Evolutionary conservation across 2,113 vertebrate genomes (phyloP).

Genomic region (Chionodraco myersi): DNA sequence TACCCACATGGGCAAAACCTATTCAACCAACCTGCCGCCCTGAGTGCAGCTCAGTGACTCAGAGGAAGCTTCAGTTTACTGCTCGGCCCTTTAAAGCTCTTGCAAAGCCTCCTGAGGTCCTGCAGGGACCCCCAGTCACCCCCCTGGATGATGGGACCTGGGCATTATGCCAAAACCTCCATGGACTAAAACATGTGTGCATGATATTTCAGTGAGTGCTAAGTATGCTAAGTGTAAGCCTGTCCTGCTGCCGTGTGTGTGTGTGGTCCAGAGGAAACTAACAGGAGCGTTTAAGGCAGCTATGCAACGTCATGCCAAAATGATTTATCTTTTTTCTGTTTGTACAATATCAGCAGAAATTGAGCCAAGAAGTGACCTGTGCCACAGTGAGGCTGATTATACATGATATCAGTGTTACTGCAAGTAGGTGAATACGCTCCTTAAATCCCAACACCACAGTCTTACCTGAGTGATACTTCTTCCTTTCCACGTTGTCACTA

Average conservation of each 20-base stretch:
- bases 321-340: not conserved
- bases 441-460: conserved; percentile 46
- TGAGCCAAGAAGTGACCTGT: conserved; percentile 19
- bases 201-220: not conserved
- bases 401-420: conserved; percentile 51
- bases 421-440: conserved; percentile 1
- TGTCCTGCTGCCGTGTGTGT: not conserved
- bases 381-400: not conserved
- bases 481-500: conserved; percentile 24
- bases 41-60: not conserved
- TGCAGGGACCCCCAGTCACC: conserved; percentile 15
- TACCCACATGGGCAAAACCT: not conserved
- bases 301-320: conserved; percentile 68
- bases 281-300: conserved; percentile 56
- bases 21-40: not conserved
- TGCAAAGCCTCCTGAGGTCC: conserved; percentile 38
- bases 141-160: conserved; percentile 8
- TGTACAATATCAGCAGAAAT: conserved; percentile 8
- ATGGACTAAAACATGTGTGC: conserved; percentile 22
- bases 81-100: conserved; percentile 36
- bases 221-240: conserved; percentile 59
- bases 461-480: conserved; percentile 45
- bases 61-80: conserved; percentile 1
- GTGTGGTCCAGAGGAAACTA: conserved; percentile 6
- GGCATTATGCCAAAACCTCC: conserved; percentile 35